Percentiles rank a stretch among this genome's conserved stretches.
Conservation (phyloP, 2,888 invertebrate species). For the Yponomeuta evonymella region DNA sequence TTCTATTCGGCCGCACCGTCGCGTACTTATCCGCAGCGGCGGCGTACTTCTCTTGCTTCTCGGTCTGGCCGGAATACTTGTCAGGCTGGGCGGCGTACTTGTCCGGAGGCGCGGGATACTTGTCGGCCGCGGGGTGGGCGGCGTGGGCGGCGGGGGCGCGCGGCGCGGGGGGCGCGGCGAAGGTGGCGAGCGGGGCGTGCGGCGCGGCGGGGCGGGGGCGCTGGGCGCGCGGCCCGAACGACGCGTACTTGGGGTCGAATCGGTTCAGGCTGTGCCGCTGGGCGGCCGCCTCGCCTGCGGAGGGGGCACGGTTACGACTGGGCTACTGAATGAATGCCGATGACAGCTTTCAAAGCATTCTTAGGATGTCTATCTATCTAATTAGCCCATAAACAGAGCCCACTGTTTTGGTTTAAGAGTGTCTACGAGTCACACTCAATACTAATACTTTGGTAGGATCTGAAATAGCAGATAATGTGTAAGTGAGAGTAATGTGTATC, state of each 20-base stretch:
- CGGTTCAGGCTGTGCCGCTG: slow-evolving; percentile 69
- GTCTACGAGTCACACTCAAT: too few species aligned
- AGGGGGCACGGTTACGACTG: background rate
- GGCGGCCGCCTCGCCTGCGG: slow-evolving; percentile 52
- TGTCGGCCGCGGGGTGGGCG: slow-evolving; percentile 18
- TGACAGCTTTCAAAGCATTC: too few species aligned
- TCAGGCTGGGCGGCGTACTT: slow-evolving; percentile 36
- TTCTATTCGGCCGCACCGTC: slow-evolving; percentile 55
- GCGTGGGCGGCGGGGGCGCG: slow-evolving; percentile 29
- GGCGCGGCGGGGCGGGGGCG: slow-evolving; percentile 64
- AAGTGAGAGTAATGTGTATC: too few species aligned
- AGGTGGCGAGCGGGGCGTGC: slow-evolving; percentile 51
- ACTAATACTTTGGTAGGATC: too few species aligned
- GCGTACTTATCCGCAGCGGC: slow-evolving; percentile 42
- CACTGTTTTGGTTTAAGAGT: too few species aligned
- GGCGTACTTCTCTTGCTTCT: background rate
- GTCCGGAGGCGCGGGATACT: slow-evolving; percentile 21
- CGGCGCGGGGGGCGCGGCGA: slow-evolving; percentile 43
- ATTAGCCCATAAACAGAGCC: too few species aligned
- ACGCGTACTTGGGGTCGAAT: slow-evolving; percentile 77
- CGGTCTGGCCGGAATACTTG: background rate
- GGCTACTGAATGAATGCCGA: too few species aligned
- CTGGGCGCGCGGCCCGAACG: slow-evolving; percentile 70
- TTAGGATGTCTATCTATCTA: too few species aligned
- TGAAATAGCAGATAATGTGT: too few species aligned